A percentile compares a stretch with the other conserved stretches of the same genome.
These are phyloP conservation scores for Crocuta crocuta DNA, from an alignment of 2,113 vertebrate species.

Conservation along the genomic window DNA sequence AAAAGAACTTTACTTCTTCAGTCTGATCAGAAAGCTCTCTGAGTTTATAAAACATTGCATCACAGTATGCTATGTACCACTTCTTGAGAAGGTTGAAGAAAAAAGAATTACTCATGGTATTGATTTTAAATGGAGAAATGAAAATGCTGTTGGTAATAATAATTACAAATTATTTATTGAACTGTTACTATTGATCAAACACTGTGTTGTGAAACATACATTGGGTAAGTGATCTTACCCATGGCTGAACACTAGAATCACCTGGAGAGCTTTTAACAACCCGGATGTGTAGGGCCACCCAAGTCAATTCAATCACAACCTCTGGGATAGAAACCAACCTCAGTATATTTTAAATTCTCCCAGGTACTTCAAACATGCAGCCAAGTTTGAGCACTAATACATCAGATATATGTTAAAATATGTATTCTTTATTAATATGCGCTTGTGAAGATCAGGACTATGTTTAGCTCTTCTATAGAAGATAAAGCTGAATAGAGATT, in stretches of 20 bases:
- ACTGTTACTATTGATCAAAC: neutral
- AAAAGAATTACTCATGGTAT: neutral
- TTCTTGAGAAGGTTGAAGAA: neutral
- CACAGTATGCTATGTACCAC: too few relatives aligned
- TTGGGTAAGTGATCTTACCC: neutral
- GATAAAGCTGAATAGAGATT: neutral
- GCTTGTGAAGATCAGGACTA: neutral
- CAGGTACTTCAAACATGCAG: neutral
- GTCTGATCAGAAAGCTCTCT: neutral
- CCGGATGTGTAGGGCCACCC: neutral
- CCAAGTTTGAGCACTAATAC: neutral
- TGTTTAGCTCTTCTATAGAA: neutral
- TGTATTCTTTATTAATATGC: neutral
- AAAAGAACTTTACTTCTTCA: neutral
- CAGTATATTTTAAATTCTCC: neutral
- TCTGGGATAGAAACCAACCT: neutral
- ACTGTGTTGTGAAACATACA: neutral
- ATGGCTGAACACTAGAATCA: neutral
- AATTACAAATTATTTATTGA: neutral
- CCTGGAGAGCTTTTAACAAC: neutral
- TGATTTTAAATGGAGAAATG: neutral
- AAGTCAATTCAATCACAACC: neutral
- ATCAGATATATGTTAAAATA: neutral
- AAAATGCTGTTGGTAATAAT: neutral
- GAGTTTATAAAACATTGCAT: neutral